Percentiles rank a stretch among this genome's conserved stretches.
These are phyloP conservation scores for Rhombomys opimus DNA, from an alignment of 2,113 vertebrate genomes.

Conservation along the genomic window DNA sequence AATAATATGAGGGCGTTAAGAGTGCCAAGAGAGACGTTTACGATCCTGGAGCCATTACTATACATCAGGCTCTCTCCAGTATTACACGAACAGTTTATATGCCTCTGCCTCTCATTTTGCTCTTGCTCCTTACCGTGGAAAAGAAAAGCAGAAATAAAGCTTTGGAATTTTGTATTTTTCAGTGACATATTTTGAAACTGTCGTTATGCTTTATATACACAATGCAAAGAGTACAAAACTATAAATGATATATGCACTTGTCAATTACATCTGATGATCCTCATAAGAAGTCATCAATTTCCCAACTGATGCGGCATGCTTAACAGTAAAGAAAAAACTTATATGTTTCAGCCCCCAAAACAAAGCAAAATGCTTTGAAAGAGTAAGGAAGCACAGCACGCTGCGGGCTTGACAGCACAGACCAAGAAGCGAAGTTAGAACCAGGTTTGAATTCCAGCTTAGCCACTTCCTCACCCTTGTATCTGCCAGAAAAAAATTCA, in stretches of 20 bases:
- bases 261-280: constrained; percentile 87
- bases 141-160: constrained; percentile 85
- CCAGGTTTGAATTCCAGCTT: constrained; percentile 11
- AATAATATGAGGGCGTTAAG: constrained; percentile 95
- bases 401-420: not conserved
- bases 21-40: constrained; percentile 92
- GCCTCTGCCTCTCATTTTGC: constrained; percentile 66
- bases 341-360: constrained; percentile 43
- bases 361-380: not conserved
- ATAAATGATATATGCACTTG: constrained; percentile 88
- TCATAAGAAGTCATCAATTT: constrained; percentile 88
- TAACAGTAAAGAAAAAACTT: constrained; percentile 69
- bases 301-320: constrained; percentile 84
- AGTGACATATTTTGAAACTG: constrained; percentile 84
- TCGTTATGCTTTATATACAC: constrained; percentile 90
- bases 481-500: constrained; percentile 39
- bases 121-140: not conserved
- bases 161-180: constrained; percentile 86
- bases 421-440: not conserved
- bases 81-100: constrained; percentile 85
- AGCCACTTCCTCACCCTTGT: not conserved
- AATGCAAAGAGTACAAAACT: constrained; percentile 88
- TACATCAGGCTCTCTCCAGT: constrained; percentile 86
- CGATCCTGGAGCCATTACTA: constrained; percentile 86
- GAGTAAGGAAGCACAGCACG: not conserved